Evolutionary conservation across 1,140 invertebrate genomes (phyloP).

Genomic region (Harpegnathos saltator): DNA sequence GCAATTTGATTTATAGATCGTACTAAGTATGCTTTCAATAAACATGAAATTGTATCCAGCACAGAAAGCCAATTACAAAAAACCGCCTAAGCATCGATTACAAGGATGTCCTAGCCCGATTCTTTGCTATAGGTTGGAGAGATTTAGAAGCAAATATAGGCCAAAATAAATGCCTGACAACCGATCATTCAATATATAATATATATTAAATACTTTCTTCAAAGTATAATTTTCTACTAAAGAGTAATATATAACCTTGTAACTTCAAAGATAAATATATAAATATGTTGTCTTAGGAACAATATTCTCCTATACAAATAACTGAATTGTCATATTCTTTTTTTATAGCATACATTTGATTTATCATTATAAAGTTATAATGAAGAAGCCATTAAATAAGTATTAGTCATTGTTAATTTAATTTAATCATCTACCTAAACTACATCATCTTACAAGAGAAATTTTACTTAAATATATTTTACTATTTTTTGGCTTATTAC

Average conservation of each 20-base stretch:
- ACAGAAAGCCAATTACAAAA: too few relatives aligned
- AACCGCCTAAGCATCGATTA: background rate
- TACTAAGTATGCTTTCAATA: background rate
- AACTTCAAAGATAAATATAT: too few relatives aligned
- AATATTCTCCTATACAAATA: background rate
- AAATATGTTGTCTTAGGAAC: too few relatives aligned
- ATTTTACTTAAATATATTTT: conserved; percentile 14
- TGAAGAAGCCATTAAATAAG: too few relatives aligned
- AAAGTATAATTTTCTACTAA: too few relatives aligned
- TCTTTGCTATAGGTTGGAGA: background rate
- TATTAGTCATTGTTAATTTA: background rate
- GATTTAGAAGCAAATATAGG: background rate
- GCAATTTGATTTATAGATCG: conserved; percentile 14
- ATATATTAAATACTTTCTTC: too few relatives aligned
- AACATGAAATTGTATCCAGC: background rate
- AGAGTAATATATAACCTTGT: too few relatives aligned
- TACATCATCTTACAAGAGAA: background rate
- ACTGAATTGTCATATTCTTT: background rate
- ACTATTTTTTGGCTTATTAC: background rate
- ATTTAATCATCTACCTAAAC: too few relatives aligned
- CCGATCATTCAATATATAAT: too few relatives aligned
- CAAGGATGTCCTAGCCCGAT: background rate
- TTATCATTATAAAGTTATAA: too few relatives aligned
- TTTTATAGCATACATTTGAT: background rate
- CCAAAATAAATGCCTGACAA: too few relatives aligned